Percentiles rank a stretch among this genome's conserved stretches.
Conservation (phyloP, 2,113 vertebrate genomes). For the Heterotis niloticus region DNA sequence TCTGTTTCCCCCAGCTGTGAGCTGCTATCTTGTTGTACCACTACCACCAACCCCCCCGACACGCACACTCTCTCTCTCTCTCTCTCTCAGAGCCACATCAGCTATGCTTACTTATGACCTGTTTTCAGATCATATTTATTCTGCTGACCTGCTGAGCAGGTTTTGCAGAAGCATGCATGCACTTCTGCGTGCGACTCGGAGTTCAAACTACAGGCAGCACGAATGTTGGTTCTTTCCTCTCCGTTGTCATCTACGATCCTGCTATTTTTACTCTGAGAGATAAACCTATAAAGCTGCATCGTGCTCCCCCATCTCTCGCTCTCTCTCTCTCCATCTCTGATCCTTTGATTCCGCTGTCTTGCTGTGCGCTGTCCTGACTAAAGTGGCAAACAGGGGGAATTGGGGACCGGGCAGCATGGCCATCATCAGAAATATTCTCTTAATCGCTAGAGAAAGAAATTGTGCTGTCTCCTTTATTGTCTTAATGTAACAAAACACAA, state of each 20-base stretch:
- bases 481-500: no score
- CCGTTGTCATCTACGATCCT: neutral
- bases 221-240: neutral
- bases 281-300: constrained; percentile 52
- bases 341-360: constrained; percentile 23
- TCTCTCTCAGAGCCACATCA: no score
- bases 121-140: neutral
- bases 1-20: neutral
- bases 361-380: constrained; percentile 30
- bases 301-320: neutral
- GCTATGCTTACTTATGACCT: neutral
- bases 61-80: neutral
- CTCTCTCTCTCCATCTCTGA: constrained; percentile 17
- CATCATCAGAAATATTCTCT: neutral
- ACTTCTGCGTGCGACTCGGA: neutral
- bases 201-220: neutral
- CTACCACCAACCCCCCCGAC: neutral
- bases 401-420: neutral
- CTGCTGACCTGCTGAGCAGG: neutral
- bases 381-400: constrained; percentile 41
- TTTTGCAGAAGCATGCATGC: neutral
- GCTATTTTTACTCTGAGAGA: constrained; percentile 22
- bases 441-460: no score
- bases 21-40: constrained; percentile 16
- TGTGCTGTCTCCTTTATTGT: no score